Evolutionary conservation across 2,113 vertebrate genomes (phyloP).

Genomic region (Electrona antarctica): DNA sequence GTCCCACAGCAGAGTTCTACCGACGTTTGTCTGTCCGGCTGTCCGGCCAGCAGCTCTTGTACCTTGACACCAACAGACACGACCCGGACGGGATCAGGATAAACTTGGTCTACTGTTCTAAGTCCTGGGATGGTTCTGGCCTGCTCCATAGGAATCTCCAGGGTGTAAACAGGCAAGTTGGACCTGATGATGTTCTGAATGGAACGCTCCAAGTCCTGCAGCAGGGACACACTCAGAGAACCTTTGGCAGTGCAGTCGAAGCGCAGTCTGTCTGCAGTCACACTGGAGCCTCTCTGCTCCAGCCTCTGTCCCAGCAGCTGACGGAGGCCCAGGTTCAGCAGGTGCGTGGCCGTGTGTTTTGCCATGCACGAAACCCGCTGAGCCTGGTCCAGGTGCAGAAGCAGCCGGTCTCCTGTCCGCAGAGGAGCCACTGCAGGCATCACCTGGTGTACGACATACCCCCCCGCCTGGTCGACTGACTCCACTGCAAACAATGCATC

Average conservation of each 20-base stretch:
- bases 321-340: constrained; percentile 86
- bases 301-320: constrained; percentile 77
- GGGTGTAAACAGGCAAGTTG: constrained; percentile 78
- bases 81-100: constrained; percentile 92
- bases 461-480: no score
- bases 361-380: constrained; percentile 88
- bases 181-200: constrained; percentile 75
- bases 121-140: constrained; percentile 80
- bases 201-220: constrained; percentile 82
- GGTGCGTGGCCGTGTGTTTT: constrained; percentile 91
- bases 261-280: constrained; percentile 83
- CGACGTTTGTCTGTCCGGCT: constrained; percentile 73
- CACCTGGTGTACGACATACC: constrained; percentile 89
- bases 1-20: constrained; percentile 98
- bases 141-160: constrained; percentile 80
- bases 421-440: constrained; percentile 5
- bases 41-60: constrained; percentile 71
- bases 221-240: constrained; percentile 80
- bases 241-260: constrained; percentile 86
- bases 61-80: constrained; percentile 86
- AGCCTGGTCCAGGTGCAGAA: constrained; percentile 42
- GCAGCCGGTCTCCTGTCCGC: no score
- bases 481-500: no score
- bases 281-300: constrained; percentile 87
- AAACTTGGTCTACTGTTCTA: constrained; percentile 86